Conservation (phyloP, 1,140 invertebrate species). For the Patella vulgata region DNA sequence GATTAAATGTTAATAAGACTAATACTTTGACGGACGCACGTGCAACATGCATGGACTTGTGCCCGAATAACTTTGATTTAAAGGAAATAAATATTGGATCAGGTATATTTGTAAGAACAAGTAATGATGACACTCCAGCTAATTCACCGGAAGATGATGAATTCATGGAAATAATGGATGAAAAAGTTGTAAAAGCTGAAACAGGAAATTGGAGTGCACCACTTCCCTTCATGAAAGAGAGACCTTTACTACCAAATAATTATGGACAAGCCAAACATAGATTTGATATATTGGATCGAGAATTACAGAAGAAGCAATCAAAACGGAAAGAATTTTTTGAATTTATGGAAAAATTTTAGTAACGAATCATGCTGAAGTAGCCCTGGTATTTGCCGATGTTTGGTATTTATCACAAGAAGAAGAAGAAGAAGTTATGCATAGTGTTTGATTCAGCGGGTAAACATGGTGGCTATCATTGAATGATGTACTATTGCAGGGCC, state of each 20-base stretch:
- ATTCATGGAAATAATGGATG: constrained; percentile 33
- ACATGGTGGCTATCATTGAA: constrained; percentile 13
- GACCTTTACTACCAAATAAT: constrained; percentile 20
- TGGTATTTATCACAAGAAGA: constrained; percentile 27
- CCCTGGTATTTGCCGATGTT: constrained; percentile 5
- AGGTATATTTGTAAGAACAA: constrained; percentile 11
- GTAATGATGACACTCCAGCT: constrained; percentile 21
- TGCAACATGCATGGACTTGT: constrained; percentile 19
- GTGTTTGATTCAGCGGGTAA: constrained; percentile 23
- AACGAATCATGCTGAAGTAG: constrained; percentile 5
- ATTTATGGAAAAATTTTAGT: constrained; percentile 17
- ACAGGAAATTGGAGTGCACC: constrained; percentile 27
- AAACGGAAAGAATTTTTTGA: constrained; percentile 11
- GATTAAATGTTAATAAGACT: constrained; percentile 19
- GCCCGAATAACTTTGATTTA: constrained; percentile 20
- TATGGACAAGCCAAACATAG: constrained; percentile 7
- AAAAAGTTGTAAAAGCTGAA: constrained; percentile 4
- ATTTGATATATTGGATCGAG: not conserved
- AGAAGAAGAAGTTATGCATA: constrained; percentile 12
- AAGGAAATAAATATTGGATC: constrained; percentile 1
- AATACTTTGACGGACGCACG: constrained; percentile 17
- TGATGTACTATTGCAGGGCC: constrained; percentile 12
- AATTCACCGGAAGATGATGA: constrained; percentile 26
- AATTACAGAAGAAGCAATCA: not conserved
- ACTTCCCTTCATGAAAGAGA: constrained; percentile 25